A percentile compares a stretch with the other conserved stretches of the same genome.
These are phyloP conservation scores for Pachymerium ferrugineum DNA, from an alignment of 2,888 invertebrate genomes.

Conservation along the genomic window DNA sequence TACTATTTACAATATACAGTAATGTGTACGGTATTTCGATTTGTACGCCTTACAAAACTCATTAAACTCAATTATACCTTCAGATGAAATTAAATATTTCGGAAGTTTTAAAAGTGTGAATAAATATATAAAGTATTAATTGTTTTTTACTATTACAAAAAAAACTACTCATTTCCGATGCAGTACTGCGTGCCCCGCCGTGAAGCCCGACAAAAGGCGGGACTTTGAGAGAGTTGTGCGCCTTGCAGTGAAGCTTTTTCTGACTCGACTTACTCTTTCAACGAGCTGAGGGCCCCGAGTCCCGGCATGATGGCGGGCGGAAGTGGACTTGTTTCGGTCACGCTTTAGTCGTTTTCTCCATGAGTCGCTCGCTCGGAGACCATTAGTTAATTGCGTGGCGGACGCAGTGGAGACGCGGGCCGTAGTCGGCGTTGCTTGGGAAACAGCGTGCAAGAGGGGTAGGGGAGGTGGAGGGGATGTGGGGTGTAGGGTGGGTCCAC, in stretches of 20 bases:
- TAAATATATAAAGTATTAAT: neutral
- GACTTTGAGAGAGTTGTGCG: neutral
- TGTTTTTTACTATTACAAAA: neutral
- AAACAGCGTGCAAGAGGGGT: neutral
- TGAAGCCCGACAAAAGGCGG: neutral
- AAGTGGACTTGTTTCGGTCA: conserved; percentile 7
- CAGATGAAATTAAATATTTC: too few species aligned
- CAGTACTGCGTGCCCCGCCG: neutral
- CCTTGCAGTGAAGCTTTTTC: neutral
- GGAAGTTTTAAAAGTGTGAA: too few species aligned
- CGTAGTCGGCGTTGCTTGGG: conserved; percentile 6
- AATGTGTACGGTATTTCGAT: too few species aligned
- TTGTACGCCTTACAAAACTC: too few species aligned
- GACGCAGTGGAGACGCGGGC: conserved; percentile 10
- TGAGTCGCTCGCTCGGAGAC: neutral
- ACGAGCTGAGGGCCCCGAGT: neutral
- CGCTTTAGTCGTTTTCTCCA: neutral
- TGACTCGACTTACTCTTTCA: neutral
- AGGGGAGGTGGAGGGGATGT: neutral
- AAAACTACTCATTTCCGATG: neutral
- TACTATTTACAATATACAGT: too few species aligned
- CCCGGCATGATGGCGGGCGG: conserved; percentile 15
- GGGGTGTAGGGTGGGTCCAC: neutral
- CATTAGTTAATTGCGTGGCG: conserved; percentile 17
- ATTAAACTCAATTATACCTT: too few species aligned